Percentiles rank a stretch among this genome's conserved stretches.
phyloP scores from a whole-genome alignment of 2,797 vertebrate species.

The Hemibagrus guttatus region DNA sequence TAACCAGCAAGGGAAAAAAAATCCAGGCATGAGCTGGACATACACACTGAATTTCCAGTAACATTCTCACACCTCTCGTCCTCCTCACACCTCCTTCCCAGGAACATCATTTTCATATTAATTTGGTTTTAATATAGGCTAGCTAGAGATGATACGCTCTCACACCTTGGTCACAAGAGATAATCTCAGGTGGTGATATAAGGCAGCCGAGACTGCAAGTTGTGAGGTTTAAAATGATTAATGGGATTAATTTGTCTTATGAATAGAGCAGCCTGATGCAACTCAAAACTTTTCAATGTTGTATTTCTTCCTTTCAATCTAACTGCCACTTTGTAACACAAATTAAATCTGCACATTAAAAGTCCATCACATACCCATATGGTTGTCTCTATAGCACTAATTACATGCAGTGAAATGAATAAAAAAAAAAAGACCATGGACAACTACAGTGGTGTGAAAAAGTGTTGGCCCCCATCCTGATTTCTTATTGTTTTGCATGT shows the following conservation, averaged over 20 bases:
- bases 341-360: conserved; percentile 39
- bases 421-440: conserved; percentile 24
- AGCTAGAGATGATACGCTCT: not conserved
- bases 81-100: conserved; percentile 13
- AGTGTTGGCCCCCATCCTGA: too few relatives aligned
- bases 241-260: conserved; percentile 23
- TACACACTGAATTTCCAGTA: not conserved
- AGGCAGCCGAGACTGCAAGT: not conserved
- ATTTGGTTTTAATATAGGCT: conserved; percentile 29
- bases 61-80: conserved; percentile 26
- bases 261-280: conserved; percentile 27
- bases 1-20: not conserved
- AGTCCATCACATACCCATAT: conserved; percentile 12
- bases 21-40: not conserved
- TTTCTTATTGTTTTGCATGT: too few relatives aligned
- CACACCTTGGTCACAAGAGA: conserved; percentile 9
- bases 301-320: conserved; percentile 17
- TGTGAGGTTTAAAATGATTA: conserved; percentile 40
- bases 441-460: too few relatives aligned
- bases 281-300: conserved; percentile 23
- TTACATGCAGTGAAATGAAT: conserved; percentile 27
- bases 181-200: conserved; percentile 2
- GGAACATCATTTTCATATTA: conserved; percentile 24
- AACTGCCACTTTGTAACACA: conserved; percentile 17
- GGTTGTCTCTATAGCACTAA: conserved; percentile 20